phyloP scores from a whole-genome alignment of 2,113 vertebrate genomes.

The Carettochelys insculpta region DNA sequence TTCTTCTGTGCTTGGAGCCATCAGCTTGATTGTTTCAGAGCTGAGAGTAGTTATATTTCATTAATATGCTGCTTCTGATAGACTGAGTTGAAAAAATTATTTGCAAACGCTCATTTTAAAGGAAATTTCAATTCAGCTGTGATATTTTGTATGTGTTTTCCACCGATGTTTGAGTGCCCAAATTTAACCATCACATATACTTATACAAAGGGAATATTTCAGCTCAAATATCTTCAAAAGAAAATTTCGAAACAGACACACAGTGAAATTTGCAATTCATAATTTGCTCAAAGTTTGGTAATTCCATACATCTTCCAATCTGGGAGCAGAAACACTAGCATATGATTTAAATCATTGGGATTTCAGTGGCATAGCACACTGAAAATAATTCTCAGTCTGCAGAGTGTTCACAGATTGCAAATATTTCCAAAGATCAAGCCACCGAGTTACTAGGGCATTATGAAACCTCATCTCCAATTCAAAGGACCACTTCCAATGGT shows the following conservation, averaged over 20 bases:
- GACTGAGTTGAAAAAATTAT: neutral
- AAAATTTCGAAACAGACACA: neutral
- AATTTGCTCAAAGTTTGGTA: neutral
- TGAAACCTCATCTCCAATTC: neutral
- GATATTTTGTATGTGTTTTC: neutral
- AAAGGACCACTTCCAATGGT: neutral
- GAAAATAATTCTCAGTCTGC: neutral
- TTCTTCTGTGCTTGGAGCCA: neutral
- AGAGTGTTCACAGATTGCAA: neutral
- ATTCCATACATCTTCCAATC: neutral
- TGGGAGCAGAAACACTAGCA: neutral
- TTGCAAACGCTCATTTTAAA: neutral
- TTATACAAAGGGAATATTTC: neutral
- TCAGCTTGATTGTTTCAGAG: neutral
- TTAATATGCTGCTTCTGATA: neutral
- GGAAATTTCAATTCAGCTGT: neutral
- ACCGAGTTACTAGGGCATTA: neutral
- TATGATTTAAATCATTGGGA: neutral
- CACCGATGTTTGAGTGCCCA: neutral
- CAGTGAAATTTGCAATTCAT: neutral
- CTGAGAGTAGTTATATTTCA: neutral
- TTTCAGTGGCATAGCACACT: neutral
- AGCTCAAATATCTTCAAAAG: neutral
- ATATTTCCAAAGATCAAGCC: neutral
- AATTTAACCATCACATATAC: neutral